Percentiles rank a stretch among this genome's conserved stretches.
Evolutionary conservation across 2,888 invertebrate genomes (phyloP).

Genomic region (Drosophila testacea): DNA sequence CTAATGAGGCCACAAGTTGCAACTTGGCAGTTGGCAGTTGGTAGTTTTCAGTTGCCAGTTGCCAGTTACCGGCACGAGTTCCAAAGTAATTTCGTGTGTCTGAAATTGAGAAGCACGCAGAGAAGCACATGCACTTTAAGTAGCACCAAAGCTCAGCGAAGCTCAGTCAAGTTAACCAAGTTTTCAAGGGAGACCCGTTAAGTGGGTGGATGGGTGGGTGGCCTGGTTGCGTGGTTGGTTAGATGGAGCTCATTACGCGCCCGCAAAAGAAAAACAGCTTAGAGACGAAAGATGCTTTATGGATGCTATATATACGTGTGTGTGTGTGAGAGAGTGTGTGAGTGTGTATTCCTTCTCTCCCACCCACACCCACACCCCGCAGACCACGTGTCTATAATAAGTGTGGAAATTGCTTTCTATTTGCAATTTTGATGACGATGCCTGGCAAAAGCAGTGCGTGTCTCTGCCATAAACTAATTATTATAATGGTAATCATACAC

Average conservation of each 20-base stretch:
- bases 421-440: conserved; percentile 64
- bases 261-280: conserved; percentile 4
- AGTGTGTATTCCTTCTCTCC: background rate
- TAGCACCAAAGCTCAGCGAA: conserved; percentile 10
- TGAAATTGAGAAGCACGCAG: conserved; percentile 48
- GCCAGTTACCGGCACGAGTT: conserved; percentile 55
- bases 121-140: conserved; percentile 38
- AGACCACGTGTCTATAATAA: conserved; percentile 59
- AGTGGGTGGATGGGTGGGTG: conserved; percentile 17
- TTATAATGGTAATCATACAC: conserved; percentile 66
- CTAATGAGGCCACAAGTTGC: conserved; percentile 57
- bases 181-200: background rate
- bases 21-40: background rate
- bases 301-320: background rate
- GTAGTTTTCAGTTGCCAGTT: too few species aligned
- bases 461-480: conserved; percentile 65
- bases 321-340: background rate
- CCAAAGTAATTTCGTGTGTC: conserved; percentile 55
- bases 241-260: conserved; percentile 31
- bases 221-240: conserved; percentile 17
- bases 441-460: conserved; percentile 32
- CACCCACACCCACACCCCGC: background rate
- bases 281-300: background rate
- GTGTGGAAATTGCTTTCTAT: conserved; percentile 67
- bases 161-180: conserved; percentile 17